Conservation (phyloP, 2,113 vertebrate species). For the Syrmaticus mikado region DNA sequence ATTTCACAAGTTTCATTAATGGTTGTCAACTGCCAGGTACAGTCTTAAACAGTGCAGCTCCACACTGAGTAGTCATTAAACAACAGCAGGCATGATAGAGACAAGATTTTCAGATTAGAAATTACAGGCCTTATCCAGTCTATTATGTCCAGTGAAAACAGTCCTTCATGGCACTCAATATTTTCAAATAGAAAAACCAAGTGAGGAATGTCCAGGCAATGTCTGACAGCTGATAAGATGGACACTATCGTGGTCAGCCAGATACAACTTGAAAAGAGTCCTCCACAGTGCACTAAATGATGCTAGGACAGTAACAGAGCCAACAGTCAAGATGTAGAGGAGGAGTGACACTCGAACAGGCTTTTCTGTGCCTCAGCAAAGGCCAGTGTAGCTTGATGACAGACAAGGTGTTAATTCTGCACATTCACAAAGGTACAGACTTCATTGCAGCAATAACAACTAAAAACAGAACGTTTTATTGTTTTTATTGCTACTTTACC, state of each 20-base stretch:
- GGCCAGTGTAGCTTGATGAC: neutral
- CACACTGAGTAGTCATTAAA: neutral
- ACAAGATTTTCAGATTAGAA: neutral
- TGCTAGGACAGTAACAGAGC: neutral
- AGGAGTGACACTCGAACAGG: neutral
- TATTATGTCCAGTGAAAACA: neutral
- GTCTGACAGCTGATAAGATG: neutral
- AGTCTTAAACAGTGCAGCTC: neutral
- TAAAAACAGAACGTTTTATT: neutral
- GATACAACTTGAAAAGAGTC: neutral
- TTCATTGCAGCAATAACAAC: neutral
- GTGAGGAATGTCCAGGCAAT: neutral
- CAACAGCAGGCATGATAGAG: neutral
- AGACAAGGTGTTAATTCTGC: neutral
- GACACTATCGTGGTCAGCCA: neutral
- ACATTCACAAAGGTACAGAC: neutral
- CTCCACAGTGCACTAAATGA: neutral
- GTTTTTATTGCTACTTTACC: conserved; percentile 80
- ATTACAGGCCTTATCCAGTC: neutral
- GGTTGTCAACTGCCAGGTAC: neutral
- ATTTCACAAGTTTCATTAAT: neutral
- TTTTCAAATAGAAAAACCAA: neutral
- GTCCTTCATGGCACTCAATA: neutral
- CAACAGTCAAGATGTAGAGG: neutral
- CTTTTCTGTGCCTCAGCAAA: neutral